Percentiles rank a stretch among this genome's conserved stretches.
Conservation (phyloP, 1,140 invertebrate genomes). For the Anadara kagoshimensis region DNA sequence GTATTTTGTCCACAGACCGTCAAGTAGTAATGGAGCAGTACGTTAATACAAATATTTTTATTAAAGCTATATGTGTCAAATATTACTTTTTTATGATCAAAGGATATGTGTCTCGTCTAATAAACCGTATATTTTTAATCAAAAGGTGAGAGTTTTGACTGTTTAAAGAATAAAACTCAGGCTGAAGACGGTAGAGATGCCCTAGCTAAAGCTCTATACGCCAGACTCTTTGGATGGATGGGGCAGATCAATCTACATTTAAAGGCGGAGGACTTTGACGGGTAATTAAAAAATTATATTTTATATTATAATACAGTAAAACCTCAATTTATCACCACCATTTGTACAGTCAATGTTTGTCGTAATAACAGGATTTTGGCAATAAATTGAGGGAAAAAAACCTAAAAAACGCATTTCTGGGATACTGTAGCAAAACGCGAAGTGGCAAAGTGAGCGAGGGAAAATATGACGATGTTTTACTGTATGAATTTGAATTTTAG, state of each 20-base stretch:
- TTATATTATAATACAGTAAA: too few species aligned
- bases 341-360: not conserved
- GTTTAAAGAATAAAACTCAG: not conserved
- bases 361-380: not conserved
- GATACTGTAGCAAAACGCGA: not conserved
- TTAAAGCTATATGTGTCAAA: not conserved
- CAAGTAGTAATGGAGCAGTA: not conserved
- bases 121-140: not conserved
- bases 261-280: not conserved
- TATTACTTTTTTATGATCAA: not conserved
- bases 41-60: not conserved
- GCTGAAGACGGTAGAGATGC: constrained; percentile 10
- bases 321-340: too few species aligned
- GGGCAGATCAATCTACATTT: constrained; percentile 5
- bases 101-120: not conserved
- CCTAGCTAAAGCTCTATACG: constrained; percentile 5
- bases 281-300: not conserved
- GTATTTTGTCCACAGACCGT: too few species aligned
- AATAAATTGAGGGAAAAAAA: not conserved
- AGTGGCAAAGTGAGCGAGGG: too few species aligned
- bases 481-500: too few species aligned
- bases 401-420: not conserved
- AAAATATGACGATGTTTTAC: too few species aligned
- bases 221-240: constrained; percentile 12
- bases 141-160: constrained; percentile 1